These are phyloP conservation scores for Buphagus erythrorhynchus DNA, from an alignment of 2,797 vertebrate species.

Conservation along the genomic window DNA sequence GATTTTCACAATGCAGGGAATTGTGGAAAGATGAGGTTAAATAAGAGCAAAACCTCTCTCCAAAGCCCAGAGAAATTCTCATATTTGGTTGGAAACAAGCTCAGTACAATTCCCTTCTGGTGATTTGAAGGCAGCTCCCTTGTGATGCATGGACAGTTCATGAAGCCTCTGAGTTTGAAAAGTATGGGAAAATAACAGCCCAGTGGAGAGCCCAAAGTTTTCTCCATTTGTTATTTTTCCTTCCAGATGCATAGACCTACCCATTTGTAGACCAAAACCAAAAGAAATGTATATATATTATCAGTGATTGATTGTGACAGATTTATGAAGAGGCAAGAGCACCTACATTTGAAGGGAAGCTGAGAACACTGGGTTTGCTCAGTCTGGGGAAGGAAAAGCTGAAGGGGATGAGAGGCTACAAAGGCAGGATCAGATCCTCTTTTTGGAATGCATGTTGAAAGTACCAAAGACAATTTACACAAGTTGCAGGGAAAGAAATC, in stretches of 20 bases:
- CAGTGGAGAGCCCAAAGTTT: neutral
- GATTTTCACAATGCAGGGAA: neutral
- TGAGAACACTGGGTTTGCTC: neutral
- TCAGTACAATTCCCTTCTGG: neutral
- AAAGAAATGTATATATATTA: neutral
- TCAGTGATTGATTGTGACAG: neutral
- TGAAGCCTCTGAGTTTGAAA: neutral
- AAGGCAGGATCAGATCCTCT: neutral
- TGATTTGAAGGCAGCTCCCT: neutral
- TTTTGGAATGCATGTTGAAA: neutral
- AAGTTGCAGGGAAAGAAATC: neutral
- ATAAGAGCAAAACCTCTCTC: neutral
- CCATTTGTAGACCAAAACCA: neutral
- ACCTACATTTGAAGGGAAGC: neutral
- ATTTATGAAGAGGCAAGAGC: neutral
- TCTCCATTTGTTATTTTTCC: neutral
- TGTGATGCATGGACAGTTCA: neutral
- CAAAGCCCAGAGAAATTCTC: neutral
- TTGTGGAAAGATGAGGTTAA: neutral
- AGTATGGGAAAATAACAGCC: neutral
- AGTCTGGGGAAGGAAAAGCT: neutral
- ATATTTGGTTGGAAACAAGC: neutral
- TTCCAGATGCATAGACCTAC: neutral
- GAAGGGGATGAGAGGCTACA: neutral
- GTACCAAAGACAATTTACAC: neutral